Base-by-base conservation (phyloP, 2,113 vertebrate species). In the Platysternon megacephalum region DNA sequence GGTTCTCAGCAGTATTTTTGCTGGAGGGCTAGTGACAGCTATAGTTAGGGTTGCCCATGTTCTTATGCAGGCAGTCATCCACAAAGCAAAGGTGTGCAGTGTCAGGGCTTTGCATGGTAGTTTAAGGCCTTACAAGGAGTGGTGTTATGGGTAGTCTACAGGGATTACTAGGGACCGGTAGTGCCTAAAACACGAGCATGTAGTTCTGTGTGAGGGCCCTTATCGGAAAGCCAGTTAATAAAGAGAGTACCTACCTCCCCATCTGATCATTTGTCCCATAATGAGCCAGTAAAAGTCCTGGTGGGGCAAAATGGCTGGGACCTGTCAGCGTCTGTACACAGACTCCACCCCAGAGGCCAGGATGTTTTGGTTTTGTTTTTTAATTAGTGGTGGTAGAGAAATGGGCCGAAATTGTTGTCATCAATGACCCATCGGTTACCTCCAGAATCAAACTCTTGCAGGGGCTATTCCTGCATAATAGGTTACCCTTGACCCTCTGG, bases 51-150 rank as follows among this genome's bases (percentile, higher is more conserved):
- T 46, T 16, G 78, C 46, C 8, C 46, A 35, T 49, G 22, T 11
- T n/a, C 22, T 53, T 8, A 42, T 24, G 49, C 24, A 42, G 21
- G 48, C 6, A 81, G 6, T 55, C 83, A 78, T 85, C 51, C 56
- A 12, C 0, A 0, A 44, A 79, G 65, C n/a, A 85, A 49, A 53
- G 79, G 48, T 0, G 0, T n/a, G 13, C 42, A n/a, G 28, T 1
- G 0, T 35, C 28, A n/a, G 28, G 5, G 3, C 42, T 48, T 46
- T 68, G 39, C 83, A 76, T 8, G 4, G 1, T 6, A 39, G 4
- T 22, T 11, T 8, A 12, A 84, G 48, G 22, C 44, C 82, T 65
- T 74, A 9, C 22, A 61, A 91, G 72, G 3, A 11, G 1, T 26
- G 44, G 7, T 46, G 46, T 32, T 39, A 58, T 2, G 32, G 6